These are phyloP conservation scores for Cloeon dipterum DNA, from an alignment of 2,888 invertebrate genomes.

Conservation along the genomic window DNA sequence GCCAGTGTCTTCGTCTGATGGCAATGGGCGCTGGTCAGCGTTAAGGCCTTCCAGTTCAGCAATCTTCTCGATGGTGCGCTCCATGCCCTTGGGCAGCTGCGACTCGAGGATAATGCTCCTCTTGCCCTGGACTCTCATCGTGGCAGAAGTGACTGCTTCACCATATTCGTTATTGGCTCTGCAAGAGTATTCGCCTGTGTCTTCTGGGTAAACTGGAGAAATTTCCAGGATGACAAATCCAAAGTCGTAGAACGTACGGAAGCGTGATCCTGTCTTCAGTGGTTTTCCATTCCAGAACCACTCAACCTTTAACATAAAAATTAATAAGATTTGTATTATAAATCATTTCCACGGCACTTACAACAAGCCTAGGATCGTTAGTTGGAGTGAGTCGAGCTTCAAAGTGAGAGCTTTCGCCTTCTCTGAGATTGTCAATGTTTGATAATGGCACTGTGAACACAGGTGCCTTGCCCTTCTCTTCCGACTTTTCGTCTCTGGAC, in stretches of 20 bases:
- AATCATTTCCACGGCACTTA: slow-evolving; percentile 12
- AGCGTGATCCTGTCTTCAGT: slow-evolving; percentile 67
- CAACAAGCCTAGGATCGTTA: slow-evolving; percentile 72
- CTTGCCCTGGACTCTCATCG: slow-evolving; percentile 73
- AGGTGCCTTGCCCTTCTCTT: slow-evolving; percentile 64
- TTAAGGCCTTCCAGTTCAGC: slow-evolving; percentile 76
- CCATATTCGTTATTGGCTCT: slow-evolving; percentile 74
- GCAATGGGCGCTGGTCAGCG: slow-evolving; percentile 34
- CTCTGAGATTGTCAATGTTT: slow-evolving; percentile 65
- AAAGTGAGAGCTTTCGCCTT: slow-evolving; percentile 80
- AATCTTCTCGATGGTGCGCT: slow-evolving; percentile 79
- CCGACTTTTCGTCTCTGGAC: slow-evolving; percentile 45
- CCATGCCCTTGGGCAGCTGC: slow-evolving; percentile 81
- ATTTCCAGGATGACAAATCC: slow-evolving; percentile 95
- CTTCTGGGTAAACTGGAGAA: slow-evolving; percentile 89
- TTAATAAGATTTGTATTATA: not conserved
- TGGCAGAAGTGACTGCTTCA: slow-evolving; percentile 71
- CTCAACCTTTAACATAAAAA: slow-evolving; percentile 35
- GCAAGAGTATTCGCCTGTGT: slow-evolving; percentile 80
- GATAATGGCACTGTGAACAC: slow-evolving; percentile 74
- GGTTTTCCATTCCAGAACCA: slow-evolving; percentile 92
- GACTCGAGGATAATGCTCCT: slow-evolving; percentile 79
- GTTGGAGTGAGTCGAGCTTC: slow-evolving; percentile 74
- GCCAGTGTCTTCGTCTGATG: slow-evolving; percentile 59
- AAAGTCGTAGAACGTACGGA: slow-evolving; percentile 93